phyloP scores from a whole-genome alignment of 23 tunicate genomes.

The Halocynthia aurantium region DNA sequence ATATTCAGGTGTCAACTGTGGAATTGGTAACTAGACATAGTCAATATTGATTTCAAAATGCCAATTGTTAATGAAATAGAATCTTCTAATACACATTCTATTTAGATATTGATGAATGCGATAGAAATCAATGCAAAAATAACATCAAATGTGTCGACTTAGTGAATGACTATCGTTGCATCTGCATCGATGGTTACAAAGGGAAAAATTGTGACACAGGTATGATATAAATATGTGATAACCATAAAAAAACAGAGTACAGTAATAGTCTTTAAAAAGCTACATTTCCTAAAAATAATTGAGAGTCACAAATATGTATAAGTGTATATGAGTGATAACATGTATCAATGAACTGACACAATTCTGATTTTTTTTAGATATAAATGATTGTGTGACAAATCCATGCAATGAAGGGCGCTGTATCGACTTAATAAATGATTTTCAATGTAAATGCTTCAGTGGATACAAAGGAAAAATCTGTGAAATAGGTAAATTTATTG shows the following conservation, averaged over 20 bases:
- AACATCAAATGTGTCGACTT: background rate
- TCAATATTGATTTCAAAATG: no score
- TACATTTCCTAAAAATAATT: no score
- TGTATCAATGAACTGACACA: background rate
- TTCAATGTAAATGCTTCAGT: background rate
- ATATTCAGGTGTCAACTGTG: no score
- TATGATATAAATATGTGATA: background rate
- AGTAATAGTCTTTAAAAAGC: no score
- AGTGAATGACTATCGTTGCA: background rate
- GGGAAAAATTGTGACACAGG: background rate
- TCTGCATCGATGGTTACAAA: background rate
- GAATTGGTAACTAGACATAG: no score
- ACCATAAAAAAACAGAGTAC: no score
- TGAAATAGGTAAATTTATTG: background rate
- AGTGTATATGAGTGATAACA: background rate
- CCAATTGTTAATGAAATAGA: no score
- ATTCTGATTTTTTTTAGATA: background rate
- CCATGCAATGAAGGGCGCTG: background rate
- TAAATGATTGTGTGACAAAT: background rate
- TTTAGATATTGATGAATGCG: constrained; percentile 5
- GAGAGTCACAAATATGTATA: no score
- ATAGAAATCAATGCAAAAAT: background rate
- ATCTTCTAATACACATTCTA: background rate
- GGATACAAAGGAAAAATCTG: constrained; percentile 7
- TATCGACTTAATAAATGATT: background rate